A percentile compares a stretch with the other conserved stretches of the same genome.
These are phyloP conservation scores for Acronicta leporina DNA, from an alignment of 2,888 invertebrate genomes.

Conservation along the genomic window DNA sequence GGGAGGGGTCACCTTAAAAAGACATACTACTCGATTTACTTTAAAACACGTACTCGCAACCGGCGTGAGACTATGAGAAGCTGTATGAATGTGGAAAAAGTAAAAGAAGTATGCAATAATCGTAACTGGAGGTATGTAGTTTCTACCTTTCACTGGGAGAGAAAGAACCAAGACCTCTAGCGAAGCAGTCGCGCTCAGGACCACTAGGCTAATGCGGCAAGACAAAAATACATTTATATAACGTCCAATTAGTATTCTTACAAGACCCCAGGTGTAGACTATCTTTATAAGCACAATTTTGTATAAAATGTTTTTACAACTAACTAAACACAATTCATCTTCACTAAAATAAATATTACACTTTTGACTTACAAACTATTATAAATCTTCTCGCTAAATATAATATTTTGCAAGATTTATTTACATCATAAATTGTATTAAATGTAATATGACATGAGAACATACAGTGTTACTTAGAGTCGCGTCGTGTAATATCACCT, in stretches of 20 bases:
- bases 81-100: no score
- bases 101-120: no score
- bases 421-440: conserved; percentile 29
- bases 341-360: conserved; percentile 42
- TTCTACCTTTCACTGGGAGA: no score
- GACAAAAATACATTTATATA: no score
- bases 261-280: conserved; percentile 17
- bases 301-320: conserved; percentile 17
- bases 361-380: conserved; percentile 39
- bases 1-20: no score
- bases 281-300: conserved; percentile 12
- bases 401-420: conserved; percentile 35
- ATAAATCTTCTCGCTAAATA: conserved; percentile 40
- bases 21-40: no score
- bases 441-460: conserved; percentile 3
- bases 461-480: neutral
- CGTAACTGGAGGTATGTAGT: no score
- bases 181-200: no score
- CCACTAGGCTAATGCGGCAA: no score
- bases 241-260: neutral
- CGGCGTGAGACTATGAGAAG: no score
- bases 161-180: no score
- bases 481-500: neutral
- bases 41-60: no score
- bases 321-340: conserved; percentile 27